Evolutionary conservation across 2,113 vertebrate genomes (phyloP).

Genomic region (Electrona antarctica): DNA sequence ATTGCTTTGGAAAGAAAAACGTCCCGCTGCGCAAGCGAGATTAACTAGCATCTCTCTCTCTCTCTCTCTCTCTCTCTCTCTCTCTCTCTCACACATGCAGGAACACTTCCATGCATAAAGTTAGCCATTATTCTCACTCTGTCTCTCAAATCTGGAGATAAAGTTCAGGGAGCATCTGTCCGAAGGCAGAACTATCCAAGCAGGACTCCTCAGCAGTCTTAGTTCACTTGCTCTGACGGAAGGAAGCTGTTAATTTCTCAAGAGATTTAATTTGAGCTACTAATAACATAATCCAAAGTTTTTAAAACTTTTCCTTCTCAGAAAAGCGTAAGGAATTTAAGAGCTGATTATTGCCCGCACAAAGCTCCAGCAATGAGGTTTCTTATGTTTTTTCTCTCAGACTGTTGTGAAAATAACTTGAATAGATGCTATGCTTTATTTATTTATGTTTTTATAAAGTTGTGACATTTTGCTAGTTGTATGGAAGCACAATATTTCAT

Average conservation of each 20-base stretch:
- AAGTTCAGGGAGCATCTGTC: constrained; percentile 24
- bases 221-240: constrained; percentile 30
- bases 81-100: too few relatives aligned
- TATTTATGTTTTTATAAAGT: constrained; percentile 12
- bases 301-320: constrained; percentile 24
- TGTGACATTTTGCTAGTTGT: background rate
- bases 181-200: constrained; percentile 12
- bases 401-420: background rate
- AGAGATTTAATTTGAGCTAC: constrained; percentile 34
- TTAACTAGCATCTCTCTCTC: background rate
- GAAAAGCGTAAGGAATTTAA: constrained; percentile 64
- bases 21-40: too few relatives aligned
- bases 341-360: constrained; percentile 56
- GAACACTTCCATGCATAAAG: too few relatives aligned
- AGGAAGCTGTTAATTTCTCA: constrained; percentile 38
- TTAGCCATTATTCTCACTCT: background rate
- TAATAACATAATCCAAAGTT: constrained; percentile 53
- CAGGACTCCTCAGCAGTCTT: constrained; percentile 8
- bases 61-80: too few relatives aligned
- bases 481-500: background rate
- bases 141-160: constrained; percentile 27
- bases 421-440: background rate
- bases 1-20: background rate
- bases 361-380: constrained; percentile 19
- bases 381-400: constrained; percentile 1